phyloP scores from a whole-genome alignment of 2,888 invertebrate species.

The Smittia sp. region DNA sequence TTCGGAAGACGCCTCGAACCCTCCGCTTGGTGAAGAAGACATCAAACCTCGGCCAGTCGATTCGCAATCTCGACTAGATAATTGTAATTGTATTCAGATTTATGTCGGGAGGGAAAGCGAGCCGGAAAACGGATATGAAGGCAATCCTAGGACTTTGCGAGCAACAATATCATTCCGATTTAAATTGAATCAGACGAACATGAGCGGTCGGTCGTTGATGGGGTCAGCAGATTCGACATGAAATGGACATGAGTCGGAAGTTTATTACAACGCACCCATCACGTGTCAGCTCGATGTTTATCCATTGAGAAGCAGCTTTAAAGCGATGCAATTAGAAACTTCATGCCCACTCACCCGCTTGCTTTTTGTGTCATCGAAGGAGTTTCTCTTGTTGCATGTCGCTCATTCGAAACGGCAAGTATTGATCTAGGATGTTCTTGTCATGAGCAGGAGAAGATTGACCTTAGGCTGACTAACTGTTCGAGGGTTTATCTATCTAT shows the following conservation, averaged over 20 bases:
- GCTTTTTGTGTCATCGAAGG: slow-evolving; percentile 4
- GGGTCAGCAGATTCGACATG: slow-evolving; percentile 26
- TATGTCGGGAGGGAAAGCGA: not conserved
- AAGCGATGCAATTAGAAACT: slow-evolving; percentile 33
- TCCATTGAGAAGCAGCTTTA: slow-evolving; percentile 33
- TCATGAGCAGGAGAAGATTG: too few relatives aligned
- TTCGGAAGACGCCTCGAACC: slow-evolving; percentile 1
- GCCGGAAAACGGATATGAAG: slow-evolving; percentile 40
- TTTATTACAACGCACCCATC: slow-evolving; percentile 38
- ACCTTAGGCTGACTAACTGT: too few relatives aligned
- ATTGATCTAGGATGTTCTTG: not conserved
- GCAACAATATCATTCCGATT: slow-evolving; percentile 35
- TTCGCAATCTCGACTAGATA: slow-evolving; percentile 4
- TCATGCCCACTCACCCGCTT: not conserved
- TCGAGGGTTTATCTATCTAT: too few relatives aligned
- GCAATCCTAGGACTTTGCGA: slow-evolving; percentile 37
- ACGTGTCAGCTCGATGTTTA: slow-evolving; percentile 25
- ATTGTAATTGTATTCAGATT: slow-evolving; percentile 26
- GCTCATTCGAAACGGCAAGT: not conserved
- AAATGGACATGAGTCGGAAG: slow-evolving; percentile 39
- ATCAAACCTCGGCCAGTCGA: not conserved
- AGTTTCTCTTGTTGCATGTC: slow-evolving; percentile 19
- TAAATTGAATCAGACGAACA: slow-evolving; percentile 23
- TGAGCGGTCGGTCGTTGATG: not conserved
- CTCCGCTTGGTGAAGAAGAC: not conserved